Base-by-base conservation (phyloP, 1,140 invertebrate species). In the Microplitis demolitor region DNA sequence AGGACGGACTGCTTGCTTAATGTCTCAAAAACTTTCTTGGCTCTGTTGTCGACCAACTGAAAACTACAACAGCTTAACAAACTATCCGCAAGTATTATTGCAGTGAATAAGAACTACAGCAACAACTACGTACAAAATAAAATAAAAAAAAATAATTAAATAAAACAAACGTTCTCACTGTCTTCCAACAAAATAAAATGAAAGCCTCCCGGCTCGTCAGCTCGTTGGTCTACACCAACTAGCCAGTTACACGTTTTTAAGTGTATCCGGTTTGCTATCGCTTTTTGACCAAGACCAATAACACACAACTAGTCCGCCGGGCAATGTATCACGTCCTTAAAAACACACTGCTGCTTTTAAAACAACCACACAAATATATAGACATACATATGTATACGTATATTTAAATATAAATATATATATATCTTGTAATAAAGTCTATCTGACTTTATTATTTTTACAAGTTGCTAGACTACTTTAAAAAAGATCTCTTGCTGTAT, bases 1-100 rank as follows among this genome's bases (percentile, higher is more conserved):
- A 71, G 73, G 50, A 71, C 51, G 53, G 70, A 51, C 56, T 54
- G 51, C n/a, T 33, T 53, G 14, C 37, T 13, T n/a, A 13, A 14
- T 51, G 13, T 66, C 14, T 56, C 53, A 35, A 16, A 56, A 34
- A 16, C 66, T 56, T 56, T 68, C 2, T 58, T n/a, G 39, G 33
- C 31, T 37, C 31, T 51, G 50, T 33, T 50, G 24, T 53, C 24
- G 24, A 24, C 24, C 24, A 24, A 24, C 24, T 24, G 24, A 24
- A 24, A 24, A 24, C 24, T 24, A 14, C 37, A 5, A 3, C 62
- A 64, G 4, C 34, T 37, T 37, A 13, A 35, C 35, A 64, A 35
- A 64, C 33, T 9, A 5, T 39, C 37, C 37, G 9, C 37, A 39
- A 39, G 5, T 39, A 39, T 39, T 39, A 39, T 45, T 24, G 24